A percentile compares a stretch with the other conserved stretches of the same genome.
phyloP scores from a whole-genome alignment of 1,140 invertebrate genomes.

The Battus philenor region DNA sequence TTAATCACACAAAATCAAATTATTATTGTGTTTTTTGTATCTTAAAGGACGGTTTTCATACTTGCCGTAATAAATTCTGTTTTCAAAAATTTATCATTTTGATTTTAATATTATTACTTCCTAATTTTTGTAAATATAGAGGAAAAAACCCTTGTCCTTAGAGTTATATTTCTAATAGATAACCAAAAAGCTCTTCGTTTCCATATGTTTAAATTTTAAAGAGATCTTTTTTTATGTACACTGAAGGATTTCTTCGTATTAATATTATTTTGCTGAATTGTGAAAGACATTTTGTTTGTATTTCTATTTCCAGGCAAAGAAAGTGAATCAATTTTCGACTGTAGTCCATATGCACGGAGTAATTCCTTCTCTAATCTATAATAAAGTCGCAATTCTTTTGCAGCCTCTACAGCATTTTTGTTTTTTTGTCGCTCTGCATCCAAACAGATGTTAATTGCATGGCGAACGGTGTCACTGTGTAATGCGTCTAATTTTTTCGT shows the following conservation, averaged over 20 bases:
- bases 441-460: conserved; percentile 34
- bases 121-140: too few species aligned
- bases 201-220: too few species aligned
- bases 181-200: background rate
- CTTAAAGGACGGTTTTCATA: conserved; percentile 56
- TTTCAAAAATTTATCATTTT: too few species aligned
- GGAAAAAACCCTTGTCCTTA: too few species aligned
- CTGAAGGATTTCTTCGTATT: too few species aligned
- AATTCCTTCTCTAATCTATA: conserved; percentile 39
- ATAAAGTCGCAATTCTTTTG: conserved; percentile 46
- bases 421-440: conserved; percentile 34
- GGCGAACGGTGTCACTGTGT: conserved; percentile 32
- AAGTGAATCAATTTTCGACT: background rate
- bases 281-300: too few species aligned
- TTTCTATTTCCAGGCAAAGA: too few species aligned
- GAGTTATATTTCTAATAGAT: conserved; percentile 21
- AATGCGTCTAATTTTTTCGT: conserved; percentile 41
- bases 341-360: conserved; percentile 34
- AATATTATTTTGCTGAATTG: too few species aligned
- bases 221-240: too few species aligned
- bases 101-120: too few species aligned
- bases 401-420: conserved; percentile 38
- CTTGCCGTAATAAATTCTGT: conserved; percentile 63
- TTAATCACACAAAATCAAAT: conserved; percentile 43
- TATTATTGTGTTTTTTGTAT: conserved; percentile 56